Evolutionary conservation across 2,113 vertebrate genomes (phyloP).

Genomic region (Excalfactoria chinensis): DNA sequence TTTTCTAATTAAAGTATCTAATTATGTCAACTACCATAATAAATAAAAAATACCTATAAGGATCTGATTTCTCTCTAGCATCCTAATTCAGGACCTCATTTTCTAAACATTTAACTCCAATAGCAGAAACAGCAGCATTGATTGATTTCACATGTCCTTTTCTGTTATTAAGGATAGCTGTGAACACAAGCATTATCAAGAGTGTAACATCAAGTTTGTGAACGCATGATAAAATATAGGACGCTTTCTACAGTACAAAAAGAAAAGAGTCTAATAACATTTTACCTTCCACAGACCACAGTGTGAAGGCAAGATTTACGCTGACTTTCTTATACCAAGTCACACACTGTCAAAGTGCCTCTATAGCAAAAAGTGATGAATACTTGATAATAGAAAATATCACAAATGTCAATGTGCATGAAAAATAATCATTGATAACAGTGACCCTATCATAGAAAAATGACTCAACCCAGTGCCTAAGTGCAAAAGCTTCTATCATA

Average conservation of each 20-base stretch:
- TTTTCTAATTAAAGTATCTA: background rate
- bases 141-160: background rate
- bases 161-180: background rate
- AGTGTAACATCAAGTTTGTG: background rate
- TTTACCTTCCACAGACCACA: background rate
- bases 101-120: background rate
- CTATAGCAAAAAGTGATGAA: background rate
- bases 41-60: background rate
- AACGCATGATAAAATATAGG: background rate
- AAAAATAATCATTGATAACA: background rate
- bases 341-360: background rate
- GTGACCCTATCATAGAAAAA: background rate
- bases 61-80: background rate
- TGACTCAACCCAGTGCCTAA: background rate
- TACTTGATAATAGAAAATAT: background rate
- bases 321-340: background rate
- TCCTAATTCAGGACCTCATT: background rate
- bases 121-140: background rate
- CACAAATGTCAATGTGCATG: background rate
- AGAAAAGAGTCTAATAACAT: background rate
- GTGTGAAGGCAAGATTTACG: background rate
- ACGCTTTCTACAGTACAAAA: background rate
- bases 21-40: background rate
- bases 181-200: background rate
- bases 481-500: background rate